Percentiles rank a stretch among this genome's conserved stretches.
These are phyloP conservation scores for Gallinago jamesoni DNA, from an alignment of 2,113 vertebrate genomes.

Conservation along the genomic window DNA sequence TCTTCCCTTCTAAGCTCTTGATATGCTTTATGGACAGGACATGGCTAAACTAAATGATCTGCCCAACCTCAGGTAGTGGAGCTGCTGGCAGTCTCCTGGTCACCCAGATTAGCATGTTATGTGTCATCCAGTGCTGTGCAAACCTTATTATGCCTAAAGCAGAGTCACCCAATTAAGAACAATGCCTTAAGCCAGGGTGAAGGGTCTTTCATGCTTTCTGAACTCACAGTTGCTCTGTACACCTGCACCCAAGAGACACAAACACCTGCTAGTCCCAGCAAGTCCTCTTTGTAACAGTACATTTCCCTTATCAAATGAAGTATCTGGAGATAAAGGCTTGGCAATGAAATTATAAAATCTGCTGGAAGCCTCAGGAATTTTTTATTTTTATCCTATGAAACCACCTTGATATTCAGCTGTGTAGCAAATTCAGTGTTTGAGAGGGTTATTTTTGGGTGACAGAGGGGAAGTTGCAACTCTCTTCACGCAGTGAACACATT, in stretches of 20 bases:
- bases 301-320: background rate
- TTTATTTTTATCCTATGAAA: background rate
- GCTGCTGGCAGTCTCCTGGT: background rate
- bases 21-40: background rate
- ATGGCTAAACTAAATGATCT: background rate
- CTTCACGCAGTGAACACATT: background rate
- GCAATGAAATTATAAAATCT: background rate
- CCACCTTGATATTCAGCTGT: background rate
- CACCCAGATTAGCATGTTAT: background rate
- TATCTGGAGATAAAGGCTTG: background rate
- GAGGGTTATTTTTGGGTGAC: background rate
- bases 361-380: background rate
- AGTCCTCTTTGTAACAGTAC: background rate
- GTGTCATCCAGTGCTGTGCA: background rate
- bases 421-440: background rate
- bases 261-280: background rate
- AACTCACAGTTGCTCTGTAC: background rate
- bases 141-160: background rate
- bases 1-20: background rate
- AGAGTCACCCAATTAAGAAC: background rate
- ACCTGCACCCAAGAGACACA: background rate
- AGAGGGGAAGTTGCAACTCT: background rate
- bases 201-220: background rate
- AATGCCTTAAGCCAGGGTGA: background rate
- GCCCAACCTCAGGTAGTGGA: background rate